These are phyloP conservation scores for Xestia sexstrigata DNA, from an alignment of 2,888 invertebrate genomes.

Conservation along the genomic window DNA sequence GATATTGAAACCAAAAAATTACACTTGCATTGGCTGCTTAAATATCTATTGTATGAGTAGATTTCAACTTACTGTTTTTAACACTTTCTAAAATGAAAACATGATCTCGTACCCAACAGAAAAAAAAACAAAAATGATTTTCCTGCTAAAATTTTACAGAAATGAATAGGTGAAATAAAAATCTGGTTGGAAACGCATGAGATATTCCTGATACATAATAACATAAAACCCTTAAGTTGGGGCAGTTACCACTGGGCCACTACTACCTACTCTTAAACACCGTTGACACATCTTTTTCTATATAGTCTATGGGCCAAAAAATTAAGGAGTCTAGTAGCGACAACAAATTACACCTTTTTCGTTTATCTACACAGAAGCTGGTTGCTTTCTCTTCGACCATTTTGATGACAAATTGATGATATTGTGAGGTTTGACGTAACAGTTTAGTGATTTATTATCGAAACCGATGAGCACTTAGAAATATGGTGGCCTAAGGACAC, in stretches of 20 bases:
- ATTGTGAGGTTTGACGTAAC: constrained; percentile 54
- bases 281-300: constrained; percentile 13
- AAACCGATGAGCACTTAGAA: constrained; percentile 48
- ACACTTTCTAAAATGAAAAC: constrained; percentile 34
- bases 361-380: constrained; percentile 84
- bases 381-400: constrained; percentile 60
- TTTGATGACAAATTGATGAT: constrained; percentile 66
- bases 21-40: constrained; percentile 30
- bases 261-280: background rate
- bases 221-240: background rate
- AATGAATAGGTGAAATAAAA: background rate
- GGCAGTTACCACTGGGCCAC: background rate
- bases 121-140: background rate
- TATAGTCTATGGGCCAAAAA: constrained; percentile 74
- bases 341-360: constrained; percentile 71
- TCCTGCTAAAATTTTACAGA: too few relatives aligned
- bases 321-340: constrained; percentile 73
- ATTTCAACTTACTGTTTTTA: constrained; percentile 26
- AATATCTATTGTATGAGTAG: constrained; percentile 39
- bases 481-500: constrained; percentile 29
- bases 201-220: background rate
- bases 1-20: constrained; percentile 42
- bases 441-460: constrained; percentile 53
- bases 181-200: background rate
- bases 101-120: background rate